phyloP scores from a whole-genome alignment of 1,140 invertebrate genomes.

The Armadillidium nasatum region DNA sequence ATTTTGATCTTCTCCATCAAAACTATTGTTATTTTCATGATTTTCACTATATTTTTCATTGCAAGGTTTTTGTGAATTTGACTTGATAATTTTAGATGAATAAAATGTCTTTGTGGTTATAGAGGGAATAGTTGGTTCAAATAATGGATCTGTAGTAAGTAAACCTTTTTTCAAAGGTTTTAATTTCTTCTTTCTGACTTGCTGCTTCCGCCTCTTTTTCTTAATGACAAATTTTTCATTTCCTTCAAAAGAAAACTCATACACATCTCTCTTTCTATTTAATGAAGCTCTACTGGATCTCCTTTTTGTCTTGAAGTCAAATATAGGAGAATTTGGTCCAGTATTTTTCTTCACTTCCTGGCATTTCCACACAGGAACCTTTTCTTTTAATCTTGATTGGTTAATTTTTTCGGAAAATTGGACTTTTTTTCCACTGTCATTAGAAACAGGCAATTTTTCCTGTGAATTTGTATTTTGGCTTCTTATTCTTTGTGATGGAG shows the following conservation, averaged over 20 bases:
- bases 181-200: conserved; percentile 1
- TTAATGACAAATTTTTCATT: not conserved
- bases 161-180: not conserved
- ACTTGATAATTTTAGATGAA: not conserved
- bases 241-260: not conserved
- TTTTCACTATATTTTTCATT: not conserved
- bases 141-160: not conserved
- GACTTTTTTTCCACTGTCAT: no score
- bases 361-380: no score
- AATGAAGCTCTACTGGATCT: not conserved
- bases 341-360: not conserved
- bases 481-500: no score
- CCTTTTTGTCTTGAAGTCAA: not conserved
- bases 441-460: no score
- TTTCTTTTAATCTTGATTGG: no score
- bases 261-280: not conserved
- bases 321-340: not conserved
- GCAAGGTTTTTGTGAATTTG: not conserved
- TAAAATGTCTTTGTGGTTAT: not conserved
- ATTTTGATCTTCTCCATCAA: not conserved
- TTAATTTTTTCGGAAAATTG: no score
- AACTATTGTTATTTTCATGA: not conserved
- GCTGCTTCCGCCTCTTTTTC: not conserved
- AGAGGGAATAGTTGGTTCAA: not conserved
- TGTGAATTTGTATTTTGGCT: no score